phyloP scores from a whole-genome alignment of 2,888 invertebrate genomes.

The Dicranocentrus wangi region DNA sequence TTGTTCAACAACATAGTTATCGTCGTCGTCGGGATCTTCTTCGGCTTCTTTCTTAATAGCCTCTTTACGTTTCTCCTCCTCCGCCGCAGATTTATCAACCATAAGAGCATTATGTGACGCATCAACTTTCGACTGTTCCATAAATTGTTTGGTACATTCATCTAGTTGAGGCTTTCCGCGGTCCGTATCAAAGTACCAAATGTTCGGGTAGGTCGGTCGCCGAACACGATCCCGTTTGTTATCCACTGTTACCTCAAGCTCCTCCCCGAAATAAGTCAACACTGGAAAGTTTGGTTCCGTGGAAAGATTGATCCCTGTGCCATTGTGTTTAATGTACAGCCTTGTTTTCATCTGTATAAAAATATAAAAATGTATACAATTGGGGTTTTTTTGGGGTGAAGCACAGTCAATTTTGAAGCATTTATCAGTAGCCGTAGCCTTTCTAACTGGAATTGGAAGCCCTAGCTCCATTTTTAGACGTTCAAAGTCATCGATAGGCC shows the following conservation, averaged over 20 bases:
- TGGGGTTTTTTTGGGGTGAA: too few species aligned
- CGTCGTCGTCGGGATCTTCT: constrained; percentile 45
- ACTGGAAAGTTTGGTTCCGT: constrained; percentile 67
- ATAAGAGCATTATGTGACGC: constrained; percentile 64
- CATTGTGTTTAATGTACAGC: constrained; percentile 68
- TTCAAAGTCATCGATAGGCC: constrained; percentile 61
- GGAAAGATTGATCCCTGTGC: constrained; percentile 69
- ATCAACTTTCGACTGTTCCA: constrained; percentile 59
- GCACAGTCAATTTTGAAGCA: too few species aligned
- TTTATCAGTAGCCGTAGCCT: too few species aligned
- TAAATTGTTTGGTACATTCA: constrained; percentile 44
- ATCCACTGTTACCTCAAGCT: constrained; percentile 70
- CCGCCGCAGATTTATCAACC: constrained; percentile 59
- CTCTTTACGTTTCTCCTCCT: constrained; percentile 45
- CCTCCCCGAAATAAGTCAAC: constrained; percentile 70
- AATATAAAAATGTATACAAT: too few species aligned
- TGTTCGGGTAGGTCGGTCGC: constrained; percentile 64
- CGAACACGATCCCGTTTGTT: constrained; percentile 63
- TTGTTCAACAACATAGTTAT: background rate
- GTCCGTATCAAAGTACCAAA: constrained; percentile 71
- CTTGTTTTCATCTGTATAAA: constrained; percentile 37
- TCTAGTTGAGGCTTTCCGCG: constrained; percentile 49
- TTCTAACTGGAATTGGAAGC: constrained; percentile 61
- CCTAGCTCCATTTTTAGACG: constrained; percentile 66
- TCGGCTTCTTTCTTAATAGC: constrained; percentile 34